Base-by-base conservation (phyloP, 92 coral and sea anemone genomes). In the Heteractis magnifica region DNA sequence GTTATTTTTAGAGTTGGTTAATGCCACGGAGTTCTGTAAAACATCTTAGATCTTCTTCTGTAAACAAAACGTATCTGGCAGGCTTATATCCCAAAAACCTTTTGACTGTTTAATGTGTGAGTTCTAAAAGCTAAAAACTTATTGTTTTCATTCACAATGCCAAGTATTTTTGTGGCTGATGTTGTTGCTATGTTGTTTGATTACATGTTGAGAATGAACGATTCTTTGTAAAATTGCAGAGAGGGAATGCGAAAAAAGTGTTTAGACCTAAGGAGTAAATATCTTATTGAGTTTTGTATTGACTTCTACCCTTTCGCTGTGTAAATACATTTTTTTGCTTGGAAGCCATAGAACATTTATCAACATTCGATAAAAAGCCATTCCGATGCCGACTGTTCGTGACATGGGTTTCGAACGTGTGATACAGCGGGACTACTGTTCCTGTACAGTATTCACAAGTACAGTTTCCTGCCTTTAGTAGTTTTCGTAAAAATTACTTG, bases 101-200 rank as follows among this genome's bases (percentile, higher is more conserved):
- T 14, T 68, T 6, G 4, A 26, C 14, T 21, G 12, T 26, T 68
- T 11, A 20, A 0, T 26, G 44, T 41, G 4, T 15, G 8, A 68
- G 12, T 68, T 68, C 11, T 26, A 26, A 23, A 5, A 21, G 10
- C 21, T 68, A 62, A n/a, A 62, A 18, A 5, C 70, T 6, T 65
- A 7, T 65, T 68, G 21, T 20, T 68, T 68, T 68, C 73, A 7
- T 20, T 68, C 26, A 26, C 23, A 13, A 21, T 26, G 14, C 49
- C 16, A 44, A 49, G 20, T 49, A 13, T 19, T 73, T 74, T 15
- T 74, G 13, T 4, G 19, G 49, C 15, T 19, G 6, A 6, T 74
- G 78, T 81, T 52, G 84, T 81, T 81, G 84, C 84, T 81, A 81
- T 81, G 84, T n/a, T 44, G 48, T 80, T 72, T 53, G 13, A 53